Conservation (phyloP, 2,888 invertebrate species). For the Tromatobia lineatoria region DNA sequence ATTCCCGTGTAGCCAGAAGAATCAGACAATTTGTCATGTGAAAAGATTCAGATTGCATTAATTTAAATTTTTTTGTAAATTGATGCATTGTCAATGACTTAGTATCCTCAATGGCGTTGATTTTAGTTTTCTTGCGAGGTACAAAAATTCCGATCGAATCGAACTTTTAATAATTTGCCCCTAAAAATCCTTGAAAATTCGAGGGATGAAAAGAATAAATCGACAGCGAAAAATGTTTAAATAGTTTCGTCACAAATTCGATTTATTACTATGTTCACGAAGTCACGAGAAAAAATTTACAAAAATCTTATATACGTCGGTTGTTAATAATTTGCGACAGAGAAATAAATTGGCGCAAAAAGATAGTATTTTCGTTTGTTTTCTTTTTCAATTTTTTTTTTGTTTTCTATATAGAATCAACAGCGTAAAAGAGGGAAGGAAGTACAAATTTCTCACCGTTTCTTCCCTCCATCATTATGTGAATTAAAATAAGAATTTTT, state of each 20-base stretch:
- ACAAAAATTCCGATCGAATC: neutral
- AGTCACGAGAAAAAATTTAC: constrained; percentile 36
- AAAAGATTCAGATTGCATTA: too few species aligned
- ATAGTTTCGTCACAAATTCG: constrained; percentile 29
- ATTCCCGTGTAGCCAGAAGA: too few species aligned
- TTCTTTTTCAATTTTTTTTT: constrained; percentile 17
- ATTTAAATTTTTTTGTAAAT: too few species aligned
- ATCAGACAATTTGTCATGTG: too few species aligned
- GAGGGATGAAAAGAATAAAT: neutral
- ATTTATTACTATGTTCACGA: constrained; percentile 36
- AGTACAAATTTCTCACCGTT: neutral
- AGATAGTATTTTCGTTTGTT: too few species aligned
- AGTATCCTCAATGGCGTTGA: too few species aligned
- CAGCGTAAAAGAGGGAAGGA: neutral
- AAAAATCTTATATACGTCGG: constrained; percentile 23
- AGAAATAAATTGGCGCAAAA: constrained; percentile 41
- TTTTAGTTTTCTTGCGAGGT: too few species aligned
- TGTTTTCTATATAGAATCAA: constrained; percentile 14
- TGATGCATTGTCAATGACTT: too few species aligned
- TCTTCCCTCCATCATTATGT: constrained; percentile 19
- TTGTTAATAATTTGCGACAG: constrained; percentile 30
- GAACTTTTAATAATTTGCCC: neutral
- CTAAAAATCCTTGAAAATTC: neutral
- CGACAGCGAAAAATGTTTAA: constrained; percentile 1
- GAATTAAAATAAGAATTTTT: neutral